Conservation (phyloP, 2,797 vertebrate species). For the Argentina silus region DNA sequence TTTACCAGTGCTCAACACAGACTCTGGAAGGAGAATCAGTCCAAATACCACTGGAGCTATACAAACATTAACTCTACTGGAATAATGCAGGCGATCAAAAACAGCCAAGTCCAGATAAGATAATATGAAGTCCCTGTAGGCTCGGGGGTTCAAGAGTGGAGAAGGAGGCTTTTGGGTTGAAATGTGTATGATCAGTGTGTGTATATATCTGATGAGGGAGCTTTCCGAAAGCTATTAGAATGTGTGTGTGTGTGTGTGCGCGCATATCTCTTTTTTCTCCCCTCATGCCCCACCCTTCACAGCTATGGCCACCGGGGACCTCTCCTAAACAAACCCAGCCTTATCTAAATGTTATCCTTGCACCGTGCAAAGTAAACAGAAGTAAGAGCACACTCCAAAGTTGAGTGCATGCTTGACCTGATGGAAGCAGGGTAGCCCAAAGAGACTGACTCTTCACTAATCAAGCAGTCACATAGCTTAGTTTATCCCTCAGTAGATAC, state of each 20-base stretch:
- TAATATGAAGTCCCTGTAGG: constrained; percentile 39
- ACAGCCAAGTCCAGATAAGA: constrained; percentile 33
- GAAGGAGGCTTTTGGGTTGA: too few relatives aligned
- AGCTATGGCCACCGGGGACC: constrained; percentile 37
- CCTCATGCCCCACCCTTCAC: constrained; percentile 17
- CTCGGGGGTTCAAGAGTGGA: not conserved
- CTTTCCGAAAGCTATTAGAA: not conserved
- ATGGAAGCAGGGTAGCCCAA: constrained; percentile 40
- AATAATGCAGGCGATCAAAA: constrained; percentile 62
- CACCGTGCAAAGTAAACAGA: constrained; percentile 58
- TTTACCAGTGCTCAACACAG: not conserved
- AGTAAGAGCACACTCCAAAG: constrained; percentile 54
- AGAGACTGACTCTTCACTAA: not conserved
- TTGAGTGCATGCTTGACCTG: constrained; percentile 42
- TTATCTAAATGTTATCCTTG: constrained; percentile 66
- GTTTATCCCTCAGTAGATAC: too few relatives aligned
- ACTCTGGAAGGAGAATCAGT: not conserved
- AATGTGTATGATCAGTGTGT: too few relatives aligned
- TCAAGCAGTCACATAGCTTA: not conserved
- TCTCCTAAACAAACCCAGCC: constrained; percentile 41
- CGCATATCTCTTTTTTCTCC: not conserved
- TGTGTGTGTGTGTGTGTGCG: constrained; percentile 21
- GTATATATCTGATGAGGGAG: too few relatives aligned
- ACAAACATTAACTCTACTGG: constrained; percentile 56
- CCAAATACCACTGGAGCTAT: constrained; percentile 24